Evolutionary conservation across 1,140 invertebrate genomes (phyloP), one percentile per base, ranked within the genome.

Genomic region (Trichoplusia ni): DNA sequence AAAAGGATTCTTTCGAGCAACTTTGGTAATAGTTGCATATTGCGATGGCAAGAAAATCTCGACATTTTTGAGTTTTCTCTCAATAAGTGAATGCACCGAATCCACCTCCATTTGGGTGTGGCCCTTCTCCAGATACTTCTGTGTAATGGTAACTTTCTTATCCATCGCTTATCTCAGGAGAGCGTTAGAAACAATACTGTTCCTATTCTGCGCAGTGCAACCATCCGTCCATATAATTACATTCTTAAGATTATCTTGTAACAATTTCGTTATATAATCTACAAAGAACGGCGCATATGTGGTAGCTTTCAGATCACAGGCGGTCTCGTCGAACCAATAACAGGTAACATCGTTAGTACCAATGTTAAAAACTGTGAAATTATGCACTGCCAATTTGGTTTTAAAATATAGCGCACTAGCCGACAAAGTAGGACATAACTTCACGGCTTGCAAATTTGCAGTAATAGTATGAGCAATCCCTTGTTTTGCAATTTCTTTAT

Each of bases 331-430:
- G 75, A 84, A 91, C 62, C 82, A 76, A 73, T 86, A 91, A 59
- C 84, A 76, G 6, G 49, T 40, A 46, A 46, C 60, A 46, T 77
- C 54, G 18, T 78, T 58, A 14, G 61, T 82, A 6, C 49, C 64
- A 18, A 88, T 31, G 62, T 91, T 76, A 62, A 79, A 91, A 40
- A 90, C 60, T 4, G 83, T 89, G 53, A 82, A 91, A 71, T 91
- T 91, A 69, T 91, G 89, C 7, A 75, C 33, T 9, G 67, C 40
- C 14, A 91, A 67, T 64, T 91, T 91, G 9, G 71, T 84, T 70
- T 89, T 91, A 66, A 81, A 91, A 67, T 91, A 91, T 18, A 89
- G 19, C 13, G 77, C 75, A 69, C 67, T 80, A 14, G 86, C 81
- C 3, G 84, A 79, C 18, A 90, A 21, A 47, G 46, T 51, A 37